phyloP scores from a whole-genome alignment of 2,113 vertebrate genomes.

The Phylloscopus trochiloides region DNA sequence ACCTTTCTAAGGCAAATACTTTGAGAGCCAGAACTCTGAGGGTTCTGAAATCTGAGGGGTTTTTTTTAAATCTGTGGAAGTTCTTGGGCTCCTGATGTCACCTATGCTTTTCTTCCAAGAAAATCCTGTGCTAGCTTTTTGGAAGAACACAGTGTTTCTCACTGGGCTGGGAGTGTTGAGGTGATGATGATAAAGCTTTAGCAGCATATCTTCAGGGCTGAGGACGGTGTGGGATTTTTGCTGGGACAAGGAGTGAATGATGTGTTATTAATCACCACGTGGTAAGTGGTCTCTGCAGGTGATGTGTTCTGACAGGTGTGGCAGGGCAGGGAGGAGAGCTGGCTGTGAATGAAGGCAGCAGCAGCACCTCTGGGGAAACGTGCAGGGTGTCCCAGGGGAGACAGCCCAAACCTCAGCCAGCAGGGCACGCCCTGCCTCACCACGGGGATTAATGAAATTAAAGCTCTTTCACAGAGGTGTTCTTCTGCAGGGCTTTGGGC shows the following conservation, averaged over 20 bases:
- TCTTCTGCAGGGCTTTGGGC: neutral
- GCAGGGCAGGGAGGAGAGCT: neutral
- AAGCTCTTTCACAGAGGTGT: accelerated
- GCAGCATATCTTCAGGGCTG: neutral
- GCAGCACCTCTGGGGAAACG: neutral
- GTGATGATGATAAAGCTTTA: neutral
- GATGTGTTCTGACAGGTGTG: accelerated
- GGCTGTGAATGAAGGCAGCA: neutral
- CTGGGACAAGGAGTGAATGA: neutral
- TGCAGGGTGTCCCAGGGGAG: neutral
- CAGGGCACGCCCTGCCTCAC: too few species aligned
- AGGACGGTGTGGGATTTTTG: neutral
- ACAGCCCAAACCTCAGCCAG: accelerated
- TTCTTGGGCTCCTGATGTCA: neutral
- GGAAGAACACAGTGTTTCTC: neutral
- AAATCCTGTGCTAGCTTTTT: neutral
- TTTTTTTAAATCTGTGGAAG: neutral
- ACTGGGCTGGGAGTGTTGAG: neutral
- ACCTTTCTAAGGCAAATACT: neutral
- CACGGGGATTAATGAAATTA: accelerated
- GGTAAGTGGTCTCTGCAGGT: neutral
- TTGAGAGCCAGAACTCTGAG: neutral
- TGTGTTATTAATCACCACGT: neutral
- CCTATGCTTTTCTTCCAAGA: neutral
- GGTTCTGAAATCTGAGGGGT: neutral